Evolutionary conservation across 2,888 invertebrate genomes (phyloP), one percentile per base, ranked within the genome.

Genomic region (Hyposoter dolosus): DNA sequence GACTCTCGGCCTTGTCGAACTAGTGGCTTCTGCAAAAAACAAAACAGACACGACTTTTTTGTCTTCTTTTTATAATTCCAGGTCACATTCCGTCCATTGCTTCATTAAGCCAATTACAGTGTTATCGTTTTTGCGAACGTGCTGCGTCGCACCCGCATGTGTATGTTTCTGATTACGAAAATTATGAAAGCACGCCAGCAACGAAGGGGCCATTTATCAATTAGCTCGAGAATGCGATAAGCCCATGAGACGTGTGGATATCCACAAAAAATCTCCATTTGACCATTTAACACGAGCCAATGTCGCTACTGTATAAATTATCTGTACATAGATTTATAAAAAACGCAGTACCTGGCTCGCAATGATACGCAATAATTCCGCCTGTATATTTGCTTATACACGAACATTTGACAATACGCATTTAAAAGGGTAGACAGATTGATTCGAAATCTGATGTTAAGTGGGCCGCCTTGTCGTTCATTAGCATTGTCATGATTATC

Each of bases 191-290:
- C 56, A 47, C 32, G 35, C 47, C 43, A n/a, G 10, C 35, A 23
- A 17, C 35, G 35, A 19, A 6, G 50, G 4, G 28, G 19, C 17
- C 17, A 66, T 79, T 79, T 32, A 47, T 69, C 60, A 79, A 85
- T 80, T 80, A 71, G 72, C 79, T 65, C 35, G 71, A 56, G 32
- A 79, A 28, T 28, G 23, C 9, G 82, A 85, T 79, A 82, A 80
- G 65, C 50, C 3, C 47, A 80, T n/a, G 76, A 80, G 79, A 76
- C 79, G 65, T 19, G 47, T 66, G n/a, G 32, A 56, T 23, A 50
- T 71, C 79, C 63, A 72, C 47, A 75, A 80, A 47, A 43, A 35
- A 69, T 32, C 15, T 65, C 47, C 76, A 32, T 72, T 56, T 76
- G 43, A n/a, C 74, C 60, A 60, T 68, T 79, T 60, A 79, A 74